These are phyloP conservation scores for Lasioglossum zephyrum DNA, from an alignment of 2,888 invertebrate species.

Conservation along the genomic window DNA sequence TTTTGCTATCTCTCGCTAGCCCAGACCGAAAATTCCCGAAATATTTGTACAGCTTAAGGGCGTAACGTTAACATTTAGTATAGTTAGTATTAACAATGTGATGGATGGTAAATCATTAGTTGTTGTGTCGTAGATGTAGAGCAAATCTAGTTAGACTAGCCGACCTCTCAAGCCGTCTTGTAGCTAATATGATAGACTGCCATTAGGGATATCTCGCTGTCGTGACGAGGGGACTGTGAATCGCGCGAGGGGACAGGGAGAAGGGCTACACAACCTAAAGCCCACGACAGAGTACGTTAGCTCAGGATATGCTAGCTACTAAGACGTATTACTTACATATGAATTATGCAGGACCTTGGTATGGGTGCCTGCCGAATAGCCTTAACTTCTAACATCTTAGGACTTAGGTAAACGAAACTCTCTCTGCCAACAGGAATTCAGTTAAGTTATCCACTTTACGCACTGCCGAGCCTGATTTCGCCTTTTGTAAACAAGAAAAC, in stretches of 20 bases:
- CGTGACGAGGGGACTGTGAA: conserved; percentile 67
- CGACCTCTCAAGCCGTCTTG: conserved; percentile 75
- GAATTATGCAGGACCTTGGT: conserved; percentile 80
- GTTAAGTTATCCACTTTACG: conserved; percentile 68
- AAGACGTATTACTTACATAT: conserved; percentile 83
- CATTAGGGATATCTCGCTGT: conserved; percentile 77
- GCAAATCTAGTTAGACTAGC: conserved; percentile 75
- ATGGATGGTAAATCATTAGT: conserved; percentile 73
- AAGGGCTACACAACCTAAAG: conserved; percentile 51
- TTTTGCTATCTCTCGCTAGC: neutral
- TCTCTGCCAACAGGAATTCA: conserved; percentile 57
- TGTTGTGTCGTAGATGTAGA: conserved; percentile 68
- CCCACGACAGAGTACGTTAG: conserved; percentile 67
- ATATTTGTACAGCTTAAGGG: neutral
- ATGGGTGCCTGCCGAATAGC: conserved; percentile 74
- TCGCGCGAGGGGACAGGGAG: conserved; percentile 42
- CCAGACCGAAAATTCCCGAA: neutral
- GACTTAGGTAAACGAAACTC: conserved; percentile 69
- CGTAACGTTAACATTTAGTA: conserved; percentile 3
- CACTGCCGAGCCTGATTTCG: conserved; percentile 64
- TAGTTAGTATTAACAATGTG: conserved; percentile 39
- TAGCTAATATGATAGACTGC: conserved; percentile 80
- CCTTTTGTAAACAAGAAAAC: conserved; percentile 64
- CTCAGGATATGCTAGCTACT: conserved; percentile 69
- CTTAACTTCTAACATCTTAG: conserved; percentile 66